Evolutionary conservation across 2,113 vertebrate species (phyloP), one percentile per base, ranked within the genome.

Genomic region (Pithys albifrons): DNA sequence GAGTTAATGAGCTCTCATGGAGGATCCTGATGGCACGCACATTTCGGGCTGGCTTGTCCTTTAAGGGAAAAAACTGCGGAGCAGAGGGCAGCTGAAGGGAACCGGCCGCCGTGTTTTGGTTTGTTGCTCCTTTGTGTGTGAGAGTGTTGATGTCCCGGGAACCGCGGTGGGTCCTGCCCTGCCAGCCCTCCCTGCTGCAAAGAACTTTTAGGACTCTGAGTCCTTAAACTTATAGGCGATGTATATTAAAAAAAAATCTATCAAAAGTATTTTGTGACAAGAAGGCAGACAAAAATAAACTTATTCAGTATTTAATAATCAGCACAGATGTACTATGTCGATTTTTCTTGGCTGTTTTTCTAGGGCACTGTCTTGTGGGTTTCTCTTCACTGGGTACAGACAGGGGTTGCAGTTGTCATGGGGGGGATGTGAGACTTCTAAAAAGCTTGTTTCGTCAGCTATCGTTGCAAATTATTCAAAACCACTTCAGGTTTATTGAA

Each of bases 41-140:
- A 9, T 69, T 87, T 95, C 2, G 33, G 91, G 46, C 69, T 64
- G 75, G 39, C 85, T 94, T 93, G 69, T 94, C 95, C 90, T 96
- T 96, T 95, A 71, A 96, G 95, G 92, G 93, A 96, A 91, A 66
- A 97, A 96, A 91, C 17, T 9, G 78, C 85, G 8, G 80, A 85
- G 83, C 89, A 57, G 87, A 43, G 78, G 81, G 91, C 95, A 95
- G 91, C 78, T 33, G 85, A 67, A 87, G 87, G 76, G 27, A 91
- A 57, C 16, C 25, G 3, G 55, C 67, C 0, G 39, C 77, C 0
- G 28, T 31, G 91, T 45, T 84, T 73, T 72, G 77, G 73, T 81
- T 89, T 75, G 95, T 89, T 35, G 85, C 66, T 89, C 6, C 14
- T 51, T 77, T 51, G 85, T 31, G 6, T 66, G 91, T 12, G 10